A percentile compares a stretch with the other conserved stretches of the same genome.
Evolutionary conservation across 2,113 vertebrate genomes (phyloP).

Genomic region (Trogon melanurus): DNA sequence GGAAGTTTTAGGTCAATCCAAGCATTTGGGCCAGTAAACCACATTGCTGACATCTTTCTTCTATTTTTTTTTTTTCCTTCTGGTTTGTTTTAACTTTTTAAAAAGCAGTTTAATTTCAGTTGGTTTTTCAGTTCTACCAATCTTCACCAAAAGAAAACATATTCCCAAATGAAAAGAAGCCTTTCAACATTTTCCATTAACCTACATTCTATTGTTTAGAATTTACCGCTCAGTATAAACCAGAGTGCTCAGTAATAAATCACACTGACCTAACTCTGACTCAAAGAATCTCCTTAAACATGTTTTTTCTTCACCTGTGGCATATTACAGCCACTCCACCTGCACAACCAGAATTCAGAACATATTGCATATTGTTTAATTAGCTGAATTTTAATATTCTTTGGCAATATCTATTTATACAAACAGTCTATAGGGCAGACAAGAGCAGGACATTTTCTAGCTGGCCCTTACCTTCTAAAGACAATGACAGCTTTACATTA

Average conservation of each 20-base stretch:
- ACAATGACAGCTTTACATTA: background rate
- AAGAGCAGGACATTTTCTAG: background rate
- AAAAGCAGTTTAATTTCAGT: background rate
- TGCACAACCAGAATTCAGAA: background rate
- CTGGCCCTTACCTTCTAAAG: background rate
- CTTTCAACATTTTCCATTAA: background rate
- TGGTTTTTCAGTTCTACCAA: background rate
- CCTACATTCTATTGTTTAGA: background rate
- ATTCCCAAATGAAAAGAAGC: background rate
- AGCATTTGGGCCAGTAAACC: background rate
- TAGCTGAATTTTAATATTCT: background rate
- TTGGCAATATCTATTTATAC: background rate
- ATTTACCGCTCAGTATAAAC: background rate
- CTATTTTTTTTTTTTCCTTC: background rate
- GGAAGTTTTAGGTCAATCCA: background rate
- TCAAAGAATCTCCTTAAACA: background rate
- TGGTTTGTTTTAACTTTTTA: background rate
- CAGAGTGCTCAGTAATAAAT: background rate
- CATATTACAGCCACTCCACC: background rate
- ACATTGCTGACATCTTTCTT: accelerated
- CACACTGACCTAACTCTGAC: background rate
- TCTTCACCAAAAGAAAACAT: background rate
- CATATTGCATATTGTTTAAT: background rate
- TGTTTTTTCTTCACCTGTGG: background rate
- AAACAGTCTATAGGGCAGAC: background rate